A percentile compares a stretch with the other conserved stretches of the same genome.
Evolutionary conservation across 2,888 invertebrate species (phyloP).

Genomic region (Melinopterus prodromus): DNA sequence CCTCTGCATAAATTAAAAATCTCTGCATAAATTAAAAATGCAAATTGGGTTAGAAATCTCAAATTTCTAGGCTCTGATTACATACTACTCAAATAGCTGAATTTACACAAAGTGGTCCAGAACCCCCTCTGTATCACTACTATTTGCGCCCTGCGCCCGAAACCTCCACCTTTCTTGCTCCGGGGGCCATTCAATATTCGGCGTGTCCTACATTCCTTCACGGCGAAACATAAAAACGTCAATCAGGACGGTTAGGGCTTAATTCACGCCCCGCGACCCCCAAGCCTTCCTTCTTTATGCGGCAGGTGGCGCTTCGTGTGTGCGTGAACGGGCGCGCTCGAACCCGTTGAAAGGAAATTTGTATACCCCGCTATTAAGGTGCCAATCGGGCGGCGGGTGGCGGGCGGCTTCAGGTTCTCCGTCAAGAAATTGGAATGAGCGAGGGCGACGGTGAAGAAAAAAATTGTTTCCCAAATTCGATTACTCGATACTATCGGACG

Average conservation of each 20-base stretch:
- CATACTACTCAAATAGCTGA: too few relatives aligned
- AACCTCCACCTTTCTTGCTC: slow-evolving; percentile 5
- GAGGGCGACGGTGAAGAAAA: neutral
- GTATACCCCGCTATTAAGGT: neutral
- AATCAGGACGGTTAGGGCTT: slow-evolving; percentile 24
- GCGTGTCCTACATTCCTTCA: slow-evolving; percentile 19
- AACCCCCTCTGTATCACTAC: too few relatives aligned
- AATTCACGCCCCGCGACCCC: slow-evolving; percentile 17
- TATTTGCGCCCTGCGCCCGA: slow-evolving; percentile 15
- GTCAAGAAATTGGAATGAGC: neutral
- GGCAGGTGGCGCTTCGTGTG: neutral
- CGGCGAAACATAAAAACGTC: slow-evolving; percentile 19
- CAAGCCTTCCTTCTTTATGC: neutral
- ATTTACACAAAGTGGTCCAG: too few relatives aligned
- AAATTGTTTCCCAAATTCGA: neutral
- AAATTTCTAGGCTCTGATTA: too few relatives aligned
- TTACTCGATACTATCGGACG: neutral
- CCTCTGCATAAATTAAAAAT: too few relatives aligned
- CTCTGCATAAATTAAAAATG: too few relatives aligned
- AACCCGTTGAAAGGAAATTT: neutral
- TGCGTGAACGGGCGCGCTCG: neutral
- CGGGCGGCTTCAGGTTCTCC: neutral
- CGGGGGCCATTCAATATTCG: slow-evolving; percentile 16
- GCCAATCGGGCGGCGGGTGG: neutral
- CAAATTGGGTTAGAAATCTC: too few relatives aligned